Evolutionary conservation across 2,888 invertebrate species (phyloP).

Genomic region (Thelaira solivaga): DNA sequence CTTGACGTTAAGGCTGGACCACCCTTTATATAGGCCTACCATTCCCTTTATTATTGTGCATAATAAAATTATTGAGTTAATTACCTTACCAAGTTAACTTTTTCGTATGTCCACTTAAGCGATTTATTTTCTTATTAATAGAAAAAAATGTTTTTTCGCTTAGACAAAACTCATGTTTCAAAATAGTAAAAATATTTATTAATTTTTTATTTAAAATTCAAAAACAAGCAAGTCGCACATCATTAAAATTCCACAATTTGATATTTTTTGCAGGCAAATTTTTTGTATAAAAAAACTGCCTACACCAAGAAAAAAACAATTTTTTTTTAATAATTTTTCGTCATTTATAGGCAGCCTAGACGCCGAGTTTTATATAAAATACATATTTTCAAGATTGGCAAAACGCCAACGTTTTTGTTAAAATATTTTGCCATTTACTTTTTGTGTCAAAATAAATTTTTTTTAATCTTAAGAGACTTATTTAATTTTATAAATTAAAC

Average conservation of each 20-base stretch:
- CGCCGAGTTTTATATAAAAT: neutral
- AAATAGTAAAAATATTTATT: neutral
- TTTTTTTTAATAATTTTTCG: neutral
- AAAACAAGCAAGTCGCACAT: neutral
- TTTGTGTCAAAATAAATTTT: conserved; percentile 6
- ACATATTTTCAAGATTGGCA: neutral
- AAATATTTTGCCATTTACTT: neutral
- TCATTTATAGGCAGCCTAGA: neutral
- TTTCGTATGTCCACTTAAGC: too few relatives aligned
- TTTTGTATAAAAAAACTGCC: neutral
- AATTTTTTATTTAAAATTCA: neutral
- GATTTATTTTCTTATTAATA: too few relatives aligned
- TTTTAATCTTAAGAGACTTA: conserved; percentile 14
- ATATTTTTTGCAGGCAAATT: neutral
- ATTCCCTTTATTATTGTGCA: too few relatives aligned
- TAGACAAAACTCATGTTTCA: neutral
- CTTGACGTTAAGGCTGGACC: too few relatives aligned
- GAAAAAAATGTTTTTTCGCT: too few relatives aligned
- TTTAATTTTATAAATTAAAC: conserved; percentile 16
- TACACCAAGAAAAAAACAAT: conserved; percentile 1
- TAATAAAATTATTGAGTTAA: too few relatives aligned
- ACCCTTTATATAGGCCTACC: too few relatives aligned
- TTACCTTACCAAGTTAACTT: too few relatives aligned
- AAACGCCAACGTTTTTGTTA: neutral
- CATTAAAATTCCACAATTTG: neutral